phyloP scores from a whole-genome alignment of 2,888 invertebrate species.

The Caenorhabditis imperialis region DNA sequence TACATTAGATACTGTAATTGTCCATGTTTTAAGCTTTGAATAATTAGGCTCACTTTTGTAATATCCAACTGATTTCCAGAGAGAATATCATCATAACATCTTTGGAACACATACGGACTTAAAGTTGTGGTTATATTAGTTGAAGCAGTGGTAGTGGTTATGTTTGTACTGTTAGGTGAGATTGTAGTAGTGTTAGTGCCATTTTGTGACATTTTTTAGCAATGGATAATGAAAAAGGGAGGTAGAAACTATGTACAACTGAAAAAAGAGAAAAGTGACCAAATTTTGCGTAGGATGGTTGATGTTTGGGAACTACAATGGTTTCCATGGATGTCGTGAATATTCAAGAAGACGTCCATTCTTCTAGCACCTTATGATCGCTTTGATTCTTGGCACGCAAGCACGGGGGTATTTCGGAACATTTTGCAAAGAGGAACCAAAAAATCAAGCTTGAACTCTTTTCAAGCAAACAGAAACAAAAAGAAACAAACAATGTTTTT shows the following conservation, averaged over 20 bases:
- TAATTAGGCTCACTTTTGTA: conserved; percentile 31
- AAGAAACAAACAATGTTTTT: too few relatives aligned
- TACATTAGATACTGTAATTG: conserved; percentile 60
- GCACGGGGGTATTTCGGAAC: background rate
- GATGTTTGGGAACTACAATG: conserved; percentile 23
- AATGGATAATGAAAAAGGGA: too few relatives aligned
- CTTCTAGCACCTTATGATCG: conserved; percentile 27
- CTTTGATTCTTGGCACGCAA: conserved; percentile 21
- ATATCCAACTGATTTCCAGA: conserved; percentile 30
- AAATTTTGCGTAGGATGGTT: conserved; percentile 38
- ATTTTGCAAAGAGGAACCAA: background rate
- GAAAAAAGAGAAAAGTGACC: conserved; percentile 1
- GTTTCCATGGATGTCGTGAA: conserved; percentile 23
- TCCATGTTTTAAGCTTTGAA: too few relatives aligned
- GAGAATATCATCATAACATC: conserved; percentile 39
- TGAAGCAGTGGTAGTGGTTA: conserved; percentile 20
- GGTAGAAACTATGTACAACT: background rate
- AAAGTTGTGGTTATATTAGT: conserved; percentile 9
- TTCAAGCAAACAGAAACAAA: too few relatives aligned
- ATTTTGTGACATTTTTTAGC: conserved; percentile 18
- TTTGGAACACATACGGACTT: conserved; percentile 11
- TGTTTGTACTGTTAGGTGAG: conserved; percentile 18
- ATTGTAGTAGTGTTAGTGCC: conserved; percentile 16
- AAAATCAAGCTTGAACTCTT: too few relatives aligned
- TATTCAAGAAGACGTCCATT: conserved; percentile 31